Evolutionary conservation across 2,797 vertebrate species (phyloP).

Genomic region (Enteromius paludinosus): DNA sequence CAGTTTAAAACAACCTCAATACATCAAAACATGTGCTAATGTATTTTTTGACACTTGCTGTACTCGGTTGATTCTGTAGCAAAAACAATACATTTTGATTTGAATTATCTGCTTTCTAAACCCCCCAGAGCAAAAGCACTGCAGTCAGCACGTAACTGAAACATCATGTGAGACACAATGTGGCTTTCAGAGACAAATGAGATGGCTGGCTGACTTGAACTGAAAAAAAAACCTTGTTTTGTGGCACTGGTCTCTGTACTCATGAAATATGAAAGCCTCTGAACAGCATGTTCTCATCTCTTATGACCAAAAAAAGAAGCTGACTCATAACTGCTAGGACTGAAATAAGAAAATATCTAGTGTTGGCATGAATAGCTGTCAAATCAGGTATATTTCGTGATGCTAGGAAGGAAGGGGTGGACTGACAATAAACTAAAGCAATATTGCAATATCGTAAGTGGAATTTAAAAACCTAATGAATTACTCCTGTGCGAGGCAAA

Average conservation of each 20-base stretch:
- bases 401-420: background rate
- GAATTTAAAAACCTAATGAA: background rate
- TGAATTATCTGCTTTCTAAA: conserved; percentile 2
- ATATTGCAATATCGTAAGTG: background rate
- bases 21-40: background rate
- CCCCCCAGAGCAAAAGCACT: conserved; percentile 5
- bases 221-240: background rate
- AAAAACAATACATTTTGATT: conserved; percentile 12
- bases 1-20: background rate
- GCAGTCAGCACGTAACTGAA: conserved; percentile 27
- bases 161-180: conserved; percentile 24
- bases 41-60: background rate
- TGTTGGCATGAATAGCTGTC: background rate
- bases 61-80: background rate
- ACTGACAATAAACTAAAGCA: background rate
- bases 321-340: background rate
- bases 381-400: background rate
- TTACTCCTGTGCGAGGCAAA: background rate
- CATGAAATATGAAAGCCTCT: conserved; percentile 22
- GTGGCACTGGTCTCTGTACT: background rate
- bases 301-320: background rate
- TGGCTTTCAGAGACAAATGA: conserved; percentile 13
- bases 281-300: background rate
- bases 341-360: background rate
- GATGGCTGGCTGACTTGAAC: background rate